Base-by-base conservation (phyloP, 2,113 vertebrate species). In the Rhagologus leucostigma region DNA sequence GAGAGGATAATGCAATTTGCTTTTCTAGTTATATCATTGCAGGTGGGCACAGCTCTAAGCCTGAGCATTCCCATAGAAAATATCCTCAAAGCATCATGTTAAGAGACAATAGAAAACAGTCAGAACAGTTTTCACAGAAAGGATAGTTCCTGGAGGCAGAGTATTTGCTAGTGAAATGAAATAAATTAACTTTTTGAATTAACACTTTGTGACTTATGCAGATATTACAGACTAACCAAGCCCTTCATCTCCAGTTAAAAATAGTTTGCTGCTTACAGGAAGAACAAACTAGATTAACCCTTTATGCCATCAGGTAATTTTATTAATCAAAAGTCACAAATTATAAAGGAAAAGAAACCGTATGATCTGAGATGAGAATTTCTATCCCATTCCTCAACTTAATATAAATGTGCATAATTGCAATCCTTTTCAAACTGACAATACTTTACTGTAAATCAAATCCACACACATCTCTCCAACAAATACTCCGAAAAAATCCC, bases 1-100 rank as follows among this genome's bases (percentile, higher is more conserved):
- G 89, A 92, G 92, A 95, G 24, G 76, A 83, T 94, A 97, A 96
- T 88, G 64, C 56, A 92, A 90, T 96, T 97, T 95, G 69, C 85
- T 94, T 88, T 86, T 55, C 73, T 84, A 83, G 74, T 91, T 87
- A 63, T 76, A 75, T 90, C 93, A 56, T 93, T 93, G 80, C 90
- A 97, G 95, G 95, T 96, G 95, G 85, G 92, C 93, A 92, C 52
- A 93, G 67, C n/a, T 70, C 33, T 87, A 87, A 73, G 59, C 52
- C 82, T 89, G 71, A 93, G 81, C 52, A 53, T 60, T 93, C 23
- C 35, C 57, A 71, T 5, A 46, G 60, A 96, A 95, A 96, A 80
- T 64, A 55, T 41, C 52, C 49, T 80, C 67, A 84, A 92, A 96
- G 26, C 79, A 86, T 88, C 60, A 46, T 42, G 69, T 44, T 96